These are phyloP conservation scores for Lamprologus tigripictilis DNA, from an alignment of 2,113 vertebrate species.

Conservation along the genomic window DNA sequence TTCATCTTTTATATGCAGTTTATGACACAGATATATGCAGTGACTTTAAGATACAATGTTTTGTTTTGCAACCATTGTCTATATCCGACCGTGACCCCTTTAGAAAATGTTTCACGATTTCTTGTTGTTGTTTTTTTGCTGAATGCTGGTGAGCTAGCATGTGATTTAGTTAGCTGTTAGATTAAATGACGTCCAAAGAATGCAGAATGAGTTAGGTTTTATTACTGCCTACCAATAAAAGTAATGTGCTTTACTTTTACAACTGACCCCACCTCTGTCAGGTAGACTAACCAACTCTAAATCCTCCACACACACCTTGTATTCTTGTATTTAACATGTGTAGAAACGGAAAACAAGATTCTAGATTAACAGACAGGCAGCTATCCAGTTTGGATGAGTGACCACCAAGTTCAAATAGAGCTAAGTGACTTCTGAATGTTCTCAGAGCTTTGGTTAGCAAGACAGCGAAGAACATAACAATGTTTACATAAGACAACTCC, in stretches of 20 bases:
- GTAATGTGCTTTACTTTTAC: background rate
- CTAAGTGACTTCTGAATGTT: background rate
- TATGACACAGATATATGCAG: background rate
- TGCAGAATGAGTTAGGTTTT: background rate
- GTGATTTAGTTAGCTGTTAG: background rate
- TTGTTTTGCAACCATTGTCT: background rate
- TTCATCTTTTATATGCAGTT: background rate
- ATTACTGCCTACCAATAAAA: background rate
- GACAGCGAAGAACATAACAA: background rate
- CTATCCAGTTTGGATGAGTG: background rate
- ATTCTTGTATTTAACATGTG: background rate
- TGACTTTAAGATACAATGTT: background rate
- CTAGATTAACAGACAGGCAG: background rate
- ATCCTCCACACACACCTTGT: background rate
- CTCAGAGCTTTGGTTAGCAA: background rate
- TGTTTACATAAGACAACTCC: background rate
- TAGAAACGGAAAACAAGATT: background rate
- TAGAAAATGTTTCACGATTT: fast-evolving
- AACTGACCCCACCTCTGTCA: background rate
- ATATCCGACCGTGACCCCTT: fast-evolving
- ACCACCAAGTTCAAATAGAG: background rate
- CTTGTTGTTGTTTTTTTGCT: background rate
- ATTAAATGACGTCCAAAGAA: background rate
- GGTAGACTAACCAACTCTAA: background rate
- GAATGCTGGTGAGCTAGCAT: background rate